phyloP scores from a whole-genome alignment of 1,140 invertebrate genomes.

The Trissolcus basalis region DNA sequence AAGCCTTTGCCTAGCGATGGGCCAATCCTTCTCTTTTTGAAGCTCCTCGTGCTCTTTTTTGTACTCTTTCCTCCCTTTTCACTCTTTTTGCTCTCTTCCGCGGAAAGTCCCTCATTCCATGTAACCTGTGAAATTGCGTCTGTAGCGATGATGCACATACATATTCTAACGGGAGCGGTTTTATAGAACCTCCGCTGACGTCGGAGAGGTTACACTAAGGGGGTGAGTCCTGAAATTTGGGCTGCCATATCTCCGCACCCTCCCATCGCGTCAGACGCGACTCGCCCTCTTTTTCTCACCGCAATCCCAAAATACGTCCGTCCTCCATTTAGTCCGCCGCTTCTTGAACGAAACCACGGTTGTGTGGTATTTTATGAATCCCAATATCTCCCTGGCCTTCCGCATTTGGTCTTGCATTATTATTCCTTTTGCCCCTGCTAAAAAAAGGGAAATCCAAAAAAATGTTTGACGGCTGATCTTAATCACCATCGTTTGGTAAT shows the following conservation, averaged over 20 bases:
- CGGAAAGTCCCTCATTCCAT: slow-evolving; percentile 44
- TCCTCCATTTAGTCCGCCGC: slow-evolving; percentile 32
- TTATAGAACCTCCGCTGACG: slow-evolving; percentile 51
- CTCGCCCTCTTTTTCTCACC: slow-evolving; percentile 45
- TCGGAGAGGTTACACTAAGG: slow-evolving; percentile 55
- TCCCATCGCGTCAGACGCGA: slow-evolving; percentile 28
- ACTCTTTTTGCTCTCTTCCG: slow-evolving; percentile 29
- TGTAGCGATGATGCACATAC: slow-evolving; percentile 57
- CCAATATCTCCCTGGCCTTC: slow-evolving; percentile 30
- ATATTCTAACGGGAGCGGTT: slow-evolving; percentile 44
- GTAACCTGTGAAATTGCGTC: slow-evolving; percentile 63
- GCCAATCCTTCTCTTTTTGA: slow-evolving; percentile 53
- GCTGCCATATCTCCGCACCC: slow-evolving; percentile 41
- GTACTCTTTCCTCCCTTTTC: slow-evolving; percentile 35
- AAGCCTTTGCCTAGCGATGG: slow-evolving; percentile 32
- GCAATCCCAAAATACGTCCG: slow-evolving; percentile 36
- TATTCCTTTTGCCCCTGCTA: slow-evolving; percentile 17
- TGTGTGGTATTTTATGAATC: slow-evolving; percentile 45
- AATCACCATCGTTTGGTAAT: slow-evolving; percentile 8
- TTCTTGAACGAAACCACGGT: slow-evolving; percentile 47
- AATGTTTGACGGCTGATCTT: slow-evolving; percentile 9
- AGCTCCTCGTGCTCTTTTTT: slow-evolving; percentile 27
- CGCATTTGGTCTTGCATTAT: slow-evolving; percentile 28
- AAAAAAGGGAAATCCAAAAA: slow-evolving; percentile 1
- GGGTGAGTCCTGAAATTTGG: slow-evolving; percentile 46